Percentiles rank a stretch among this genome's conserved stretches.
Conservation (phyloP, 2,113 vertebrate species). For the Fulica atra region DNA sequence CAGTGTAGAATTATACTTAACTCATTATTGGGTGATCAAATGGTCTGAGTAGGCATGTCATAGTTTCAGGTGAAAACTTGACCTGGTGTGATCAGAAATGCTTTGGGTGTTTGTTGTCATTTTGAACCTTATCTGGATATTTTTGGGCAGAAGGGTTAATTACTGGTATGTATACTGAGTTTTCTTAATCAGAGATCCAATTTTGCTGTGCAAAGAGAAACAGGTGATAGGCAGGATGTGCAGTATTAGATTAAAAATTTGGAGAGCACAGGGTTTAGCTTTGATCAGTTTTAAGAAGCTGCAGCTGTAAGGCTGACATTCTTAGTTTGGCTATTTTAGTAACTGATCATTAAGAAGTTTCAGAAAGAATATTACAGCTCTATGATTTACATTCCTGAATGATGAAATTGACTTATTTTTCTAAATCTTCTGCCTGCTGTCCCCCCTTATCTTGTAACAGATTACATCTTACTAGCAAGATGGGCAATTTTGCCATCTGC, state of each 20-base stretch:
- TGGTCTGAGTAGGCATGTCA: neutral
- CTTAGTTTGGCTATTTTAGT: constrained; percentile 36
- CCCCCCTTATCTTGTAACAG: neutral
- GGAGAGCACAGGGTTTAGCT: neutral
- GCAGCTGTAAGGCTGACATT: constrained; percentile 47
- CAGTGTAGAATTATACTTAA: neutral
- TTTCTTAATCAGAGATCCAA: neutral
- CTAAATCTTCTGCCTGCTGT: neutral
- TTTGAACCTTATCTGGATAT: neutral
- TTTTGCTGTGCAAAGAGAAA: neutral
- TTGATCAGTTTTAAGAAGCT: constrained; percentile 24
- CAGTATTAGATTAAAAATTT: neutral
- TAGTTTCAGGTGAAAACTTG: neutral
- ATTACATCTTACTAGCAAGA: neutral
- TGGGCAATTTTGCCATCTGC: neutral
- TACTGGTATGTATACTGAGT: neutral
- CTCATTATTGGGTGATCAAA: neutral
- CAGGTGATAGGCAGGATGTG: neutral
- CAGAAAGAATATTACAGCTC: constrained; percentile 1
- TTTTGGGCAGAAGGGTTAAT: neutral
- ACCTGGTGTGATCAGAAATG: neutral
- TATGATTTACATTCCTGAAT: constrained; percentile 31
- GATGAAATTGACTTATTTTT: constrained; percentile 16
- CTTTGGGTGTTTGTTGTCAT: neutral
- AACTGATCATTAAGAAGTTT: constrained; percentile 41